phyloP scores from a whole-genome alignment of 2,888 invertebrate species.

The Cerastis leucographa region DNA sequence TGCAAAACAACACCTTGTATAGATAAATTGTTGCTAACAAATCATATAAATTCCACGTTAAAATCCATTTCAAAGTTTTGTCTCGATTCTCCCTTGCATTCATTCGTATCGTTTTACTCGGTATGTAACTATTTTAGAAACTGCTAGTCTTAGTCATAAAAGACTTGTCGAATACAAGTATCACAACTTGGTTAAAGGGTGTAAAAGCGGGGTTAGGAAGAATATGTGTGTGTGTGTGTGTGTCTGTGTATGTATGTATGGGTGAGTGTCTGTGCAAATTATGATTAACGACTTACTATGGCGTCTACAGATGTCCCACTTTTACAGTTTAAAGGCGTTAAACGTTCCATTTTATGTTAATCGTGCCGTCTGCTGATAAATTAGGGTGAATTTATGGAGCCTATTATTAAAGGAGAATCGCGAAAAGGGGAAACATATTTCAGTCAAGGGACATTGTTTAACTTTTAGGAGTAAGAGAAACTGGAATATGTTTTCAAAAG shows the following conservation, averaged over 20 bases:
- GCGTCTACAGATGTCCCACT: constrained; percentile 28
- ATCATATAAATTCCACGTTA: too few species aligned
- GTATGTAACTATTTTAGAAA: not conserved
- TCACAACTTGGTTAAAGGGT: not conserved
- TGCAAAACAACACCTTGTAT: too few species aligned
- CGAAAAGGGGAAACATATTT: not conserved
- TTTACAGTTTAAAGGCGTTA: constrained; percentile 12
- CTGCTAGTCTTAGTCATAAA: not conserved
- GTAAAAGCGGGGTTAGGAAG: not conserved
- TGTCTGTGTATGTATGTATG: not conserved
- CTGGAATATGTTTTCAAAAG: not conserved
- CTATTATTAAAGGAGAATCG: not conserved
- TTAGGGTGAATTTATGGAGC: constrained; percentile 11
- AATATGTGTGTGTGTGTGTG: not conserved
- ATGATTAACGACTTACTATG: constrained; percentile 54
- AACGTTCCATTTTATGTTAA: constrained; percentile 11
- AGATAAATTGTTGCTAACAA: too few species aligned
- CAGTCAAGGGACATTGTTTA: not conserved
- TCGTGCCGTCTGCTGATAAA: constrained; percentile 10
- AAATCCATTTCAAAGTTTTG: too few species aligned
- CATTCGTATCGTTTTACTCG: too few species aligned
- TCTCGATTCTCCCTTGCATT: too few species aligned
- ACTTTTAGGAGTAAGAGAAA: not conserved
- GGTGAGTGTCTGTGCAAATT: constrained; percentile 33
- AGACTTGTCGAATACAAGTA: not conserved